phyloP scores from a whole-genome alignment of 2,888 invertebrate species.

The Coenonympha glycerion region DNA sequence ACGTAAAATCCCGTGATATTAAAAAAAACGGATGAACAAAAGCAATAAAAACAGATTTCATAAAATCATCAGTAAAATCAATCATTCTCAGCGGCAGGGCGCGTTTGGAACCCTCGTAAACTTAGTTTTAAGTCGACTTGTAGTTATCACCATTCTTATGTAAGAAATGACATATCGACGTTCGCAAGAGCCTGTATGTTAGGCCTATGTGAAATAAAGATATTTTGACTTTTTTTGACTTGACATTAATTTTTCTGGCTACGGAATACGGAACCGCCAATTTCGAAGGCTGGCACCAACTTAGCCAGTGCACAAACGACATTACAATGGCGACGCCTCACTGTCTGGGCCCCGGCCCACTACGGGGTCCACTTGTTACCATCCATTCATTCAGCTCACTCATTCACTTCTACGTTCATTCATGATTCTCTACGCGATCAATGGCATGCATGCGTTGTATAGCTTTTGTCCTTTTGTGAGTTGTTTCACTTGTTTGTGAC shows the following conservation, averaged over 20 bases:
- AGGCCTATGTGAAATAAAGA: no score
- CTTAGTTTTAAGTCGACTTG: no score
- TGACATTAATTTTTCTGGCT: not conserved
- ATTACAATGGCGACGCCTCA: conserved; percentile 21
- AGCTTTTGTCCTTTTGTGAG: conserved; percentile 1
- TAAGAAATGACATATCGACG: no score
- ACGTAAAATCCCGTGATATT: no score
- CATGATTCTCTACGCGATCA: conserved; percentile 3
- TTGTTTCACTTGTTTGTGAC: conserved; percentile 7
- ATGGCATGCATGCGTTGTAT: conserved; percentile 3
- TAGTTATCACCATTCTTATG: no score
- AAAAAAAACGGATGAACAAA: no score
- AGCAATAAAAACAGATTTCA: no score
- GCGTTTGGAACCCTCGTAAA: no score
- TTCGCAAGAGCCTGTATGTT: no score
- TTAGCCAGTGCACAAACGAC: not conserved
- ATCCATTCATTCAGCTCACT: conserved; percentile 39
- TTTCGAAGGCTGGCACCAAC: not conserved
- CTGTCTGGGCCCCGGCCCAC: conserved; percentile 22
- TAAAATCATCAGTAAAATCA: no score
- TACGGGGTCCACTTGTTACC: conserved; percentile 45
- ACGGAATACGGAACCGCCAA: conserved; percentile 5
- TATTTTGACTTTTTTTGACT: no score
- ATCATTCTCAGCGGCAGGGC: no score
- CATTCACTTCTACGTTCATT: conserved; percentile 4